Evolutionary conservation across 2,888 invertebrate genomes (phyloP), one percentile per base, ranked within the genome.

Genomic region (Lissocephala sabroskyi): DNA sequence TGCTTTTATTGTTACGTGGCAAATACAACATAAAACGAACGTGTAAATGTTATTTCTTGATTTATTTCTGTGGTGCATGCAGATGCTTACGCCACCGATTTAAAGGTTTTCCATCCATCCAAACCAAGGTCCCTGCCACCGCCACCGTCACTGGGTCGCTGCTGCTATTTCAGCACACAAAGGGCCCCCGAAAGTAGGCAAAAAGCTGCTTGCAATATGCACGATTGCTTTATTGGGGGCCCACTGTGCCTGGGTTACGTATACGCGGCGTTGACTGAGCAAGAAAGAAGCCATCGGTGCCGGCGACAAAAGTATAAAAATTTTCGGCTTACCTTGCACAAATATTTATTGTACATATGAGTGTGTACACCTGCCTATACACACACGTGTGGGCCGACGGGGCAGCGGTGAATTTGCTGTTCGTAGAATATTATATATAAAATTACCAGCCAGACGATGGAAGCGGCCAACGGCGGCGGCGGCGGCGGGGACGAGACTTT

Each of bases 11-110:
- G 70, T 65, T 70, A 73, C 67, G 70, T 70, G 67, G 70, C 73
- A 73, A 73, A 70, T 73, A 67, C 65, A 70, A 67, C 70, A 70
- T 71, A 65, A 73, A 71, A 56, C 64, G 74, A 66, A 71, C 71
- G 71, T 73, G 71, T 67, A 73, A 73, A 74, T 74, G 71, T 73
- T 73, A 71, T 74, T 73, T 68, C 68, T 74, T 74, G 71, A 74
- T 73, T 73, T 71, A 74, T 73, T 74, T 73, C 65, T 64, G 74
- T 67, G 62, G 64, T 67, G 67, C 71, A 71, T 71, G 71, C 70
- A 73, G 70, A 63, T 70, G 67, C 67, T 68, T 68, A 70, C 71
- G 57, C 56, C 59, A 59, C 75, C 67, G 56, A 74, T 74, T 57
- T 56, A 53, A 59, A 70, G 53, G 61, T 49, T 42, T 41, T 41